A percentile compares a stretch with the other conserved stretches of the same genome.
These are phyloP conservation scores for Peromyscus leucopus DNA, from an alignment of 2,113 vertebrate species.

Conservation along the genomic window DNA sequence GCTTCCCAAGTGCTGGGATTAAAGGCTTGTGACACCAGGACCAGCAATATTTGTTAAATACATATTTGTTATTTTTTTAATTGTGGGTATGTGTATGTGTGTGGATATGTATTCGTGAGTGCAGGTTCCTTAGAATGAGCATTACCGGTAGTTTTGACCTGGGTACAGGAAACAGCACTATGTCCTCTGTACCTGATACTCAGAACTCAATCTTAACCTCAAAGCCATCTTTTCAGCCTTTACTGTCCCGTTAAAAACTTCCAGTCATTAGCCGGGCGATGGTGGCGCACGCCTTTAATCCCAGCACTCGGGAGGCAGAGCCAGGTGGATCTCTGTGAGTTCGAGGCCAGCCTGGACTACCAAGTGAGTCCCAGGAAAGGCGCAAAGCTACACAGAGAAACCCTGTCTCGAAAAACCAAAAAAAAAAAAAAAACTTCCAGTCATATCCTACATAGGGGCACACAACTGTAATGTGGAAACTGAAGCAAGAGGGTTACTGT, in stretches of 20 bases:
- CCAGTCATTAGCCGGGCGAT: too few species aligned
- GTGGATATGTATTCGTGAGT: not conserved
- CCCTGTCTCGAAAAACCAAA: too few species aligned
- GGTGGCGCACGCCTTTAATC: too few species aligned
- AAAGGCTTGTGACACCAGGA: not conserved
- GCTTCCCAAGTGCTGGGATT: not conserved
- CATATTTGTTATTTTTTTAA: not conserved
- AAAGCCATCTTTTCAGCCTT: not conserved
- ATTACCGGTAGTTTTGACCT: not conserved
- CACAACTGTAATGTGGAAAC: too few species aligned
- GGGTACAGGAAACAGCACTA: not conserved
- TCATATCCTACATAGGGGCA: too few species aligned
- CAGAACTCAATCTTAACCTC: not conserved
- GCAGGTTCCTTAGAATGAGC: not conserved
- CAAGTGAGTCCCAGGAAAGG: too few species aligned
- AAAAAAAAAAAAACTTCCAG: too few species aligned
- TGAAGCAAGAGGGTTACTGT: too few species aligned
- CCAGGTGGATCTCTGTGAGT: too few species aligned
- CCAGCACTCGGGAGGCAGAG: too few species aligned
- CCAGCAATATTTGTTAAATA: not conserved
- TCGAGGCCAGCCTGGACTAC: too few species aligned
- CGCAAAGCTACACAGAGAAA: too few species aligned
- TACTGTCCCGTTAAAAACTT: not conserved
- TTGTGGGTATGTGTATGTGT: not conserved
- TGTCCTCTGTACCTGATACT: not conserved